Conservation (phyloP, 2,888 invertebrate species). For the Gymnosoma rotundatum region DNA sequence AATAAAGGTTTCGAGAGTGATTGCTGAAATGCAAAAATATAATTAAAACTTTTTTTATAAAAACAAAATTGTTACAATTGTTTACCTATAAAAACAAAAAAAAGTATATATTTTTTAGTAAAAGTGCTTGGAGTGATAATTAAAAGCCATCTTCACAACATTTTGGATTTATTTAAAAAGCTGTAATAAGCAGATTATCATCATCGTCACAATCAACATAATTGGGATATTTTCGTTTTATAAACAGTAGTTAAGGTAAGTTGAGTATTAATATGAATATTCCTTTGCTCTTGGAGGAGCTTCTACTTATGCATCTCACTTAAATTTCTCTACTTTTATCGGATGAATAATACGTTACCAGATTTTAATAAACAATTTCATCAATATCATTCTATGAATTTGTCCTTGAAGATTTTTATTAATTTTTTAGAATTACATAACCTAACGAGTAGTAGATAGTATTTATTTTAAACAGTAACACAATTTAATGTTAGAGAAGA, state of each 20-base stretch:
- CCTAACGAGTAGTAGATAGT: too few relatives aligned
- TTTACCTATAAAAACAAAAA: conserved; percentile 42
- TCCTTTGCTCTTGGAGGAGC: too few relatives aligned
- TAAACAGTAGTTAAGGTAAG: conserved; percentile 38
- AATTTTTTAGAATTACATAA: too few relatives aligned
- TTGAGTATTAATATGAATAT: too few relatives aligned
- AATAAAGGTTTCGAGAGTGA: conserved; percentile 39
- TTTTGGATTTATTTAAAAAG: conserved; percentile 42
- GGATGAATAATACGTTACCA: too few relatives aligned
- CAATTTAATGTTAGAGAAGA: too few relatives aligned
- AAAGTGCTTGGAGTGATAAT: conserved; percentile 28
- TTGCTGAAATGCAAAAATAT: conserved; percentile 21
- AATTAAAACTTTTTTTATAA: conserved; percentile 28
- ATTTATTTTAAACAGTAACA: too few relatives aligned
- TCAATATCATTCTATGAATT: too few relatives aligned
- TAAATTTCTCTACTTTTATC: too few relatives aligned
- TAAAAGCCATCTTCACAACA: background rate
- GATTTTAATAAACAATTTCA: too few relatives aligned
- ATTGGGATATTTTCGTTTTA: conserved; percentile 12
- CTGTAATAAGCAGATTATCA: conserved; percentile 29
- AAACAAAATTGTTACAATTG: conserved; percentile 47
- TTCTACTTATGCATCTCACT: too few relatives aligned
- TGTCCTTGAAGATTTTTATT: too few relatives aligned
- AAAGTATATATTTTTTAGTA: background rate
- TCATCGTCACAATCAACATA: conserved; percentile 16